phyloP scores from a whole-genome alignment of 2,888 invertebrate species.

The Quadroppia sp. region DNA sequence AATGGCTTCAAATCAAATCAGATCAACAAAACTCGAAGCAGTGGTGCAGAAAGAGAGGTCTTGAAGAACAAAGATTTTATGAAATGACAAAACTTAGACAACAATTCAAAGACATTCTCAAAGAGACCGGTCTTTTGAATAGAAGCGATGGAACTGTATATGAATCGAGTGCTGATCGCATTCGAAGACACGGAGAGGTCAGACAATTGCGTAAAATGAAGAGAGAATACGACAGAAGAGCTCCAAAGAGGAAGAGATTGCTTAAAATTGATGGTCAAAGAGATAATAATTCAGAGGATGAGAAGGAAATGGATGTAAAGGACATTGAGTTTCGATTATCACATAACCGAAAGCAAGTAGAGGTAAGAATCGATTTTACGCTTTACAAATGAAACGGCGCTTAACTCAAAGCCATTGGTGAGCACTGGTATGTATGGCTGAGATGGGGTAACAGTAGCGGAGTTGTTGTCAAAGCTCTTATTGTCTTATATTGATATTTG shows the following conservation, averaged over 20 bases:
- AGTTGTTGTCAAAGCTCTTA: no score
- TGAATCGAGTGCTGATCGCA: slow-evolving; percentile 61
- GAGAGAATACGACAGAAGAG: slow-evolving; percentile 64
- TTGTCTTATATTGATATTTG: no score
- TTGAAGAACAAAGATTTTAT: slow-evolving; percentile 95
- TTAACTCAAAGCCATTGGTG: no score
- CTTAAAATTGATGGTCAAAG: slow-evolving; percentile 64
- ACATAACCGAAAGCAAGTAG: slow-evolving; percentile 64
- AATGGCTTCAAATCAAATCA: slow-evolving; percentile 78
- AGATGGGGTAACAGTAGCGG: no score
- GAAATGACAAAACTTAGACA: slow-evolving; percentile 88
- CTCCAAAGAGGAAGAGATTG: slow-evolving; percentile 67
- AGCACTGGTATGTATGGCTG: no score
- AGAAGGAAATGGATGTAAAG: slow-evolving; percentile 65
- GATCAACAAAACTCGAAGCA: slow-evolving; percentile 57
- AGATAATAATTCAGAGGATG: slow-evolving; percentile 62
- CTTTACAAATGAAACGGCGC: no score
- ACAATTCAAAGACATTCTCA: slow-evolving; percentile 78
- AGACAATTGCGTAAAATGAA: slow-evolving; percentile 77
- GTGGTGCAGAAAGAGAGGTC: slow-evolving; percentile 83
- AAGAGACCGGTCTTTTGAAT: slow-evolving; percentile 52
- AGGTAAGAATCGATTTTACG: slow-evolving; percentile 39
- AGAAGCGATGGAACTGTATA: slow-evolving; percentile 1
- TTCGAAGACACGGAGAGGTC: slow-evolving; percentile 80
- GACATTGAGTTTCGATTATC: slow-evolving; percentile 81